phyloP scores from a whole-genome alignment of 2,888 invertebrate species.

The Agelastica alni region DNA sequence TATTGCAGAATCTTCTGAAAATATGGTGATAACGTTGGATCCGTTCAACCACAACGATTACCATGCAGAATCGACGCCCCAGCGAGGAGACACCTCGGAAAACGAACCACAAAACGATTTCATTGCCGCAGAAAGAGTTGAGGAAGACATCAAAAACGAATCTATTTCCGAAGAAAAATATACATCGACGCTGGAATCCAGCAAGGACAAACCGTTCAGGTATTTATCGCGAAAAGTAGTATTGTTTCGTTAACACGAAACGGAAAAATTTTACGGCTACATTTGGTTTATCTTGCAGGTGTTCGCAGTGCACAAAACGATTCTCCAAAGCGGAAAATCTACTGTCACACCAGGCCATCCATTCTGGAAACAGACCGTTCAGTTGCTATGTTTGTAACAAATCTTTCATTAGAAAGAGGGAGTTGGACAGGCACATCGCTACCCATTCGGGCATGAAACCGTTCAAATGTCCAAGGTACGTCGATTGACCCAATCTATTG shows the following conservation, averaged over 20 bases:
- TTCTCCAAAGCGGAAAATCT: conserved; percentile 47
- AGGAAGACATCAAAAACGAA: conserved; percentile 21
- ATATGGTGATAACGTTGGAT: conserved; percentile 66
- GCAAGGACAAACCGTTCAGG: conserved; percentile 19
- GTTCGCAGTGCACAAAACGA: conserved; percentile 36
- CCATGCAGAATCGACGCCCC: conserved; percentile 39
- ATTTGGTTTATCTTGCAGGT: too few species aligned
- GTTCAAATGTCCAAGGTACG: conserved; percentile 64
- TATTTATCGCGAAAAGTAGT: too few species aligned
- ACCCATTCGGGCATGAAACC: conserved; percentile 71
- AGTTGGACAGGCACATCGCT: conserved; percentile 69
- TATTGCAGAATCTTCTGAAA: conserved; percentile 50
- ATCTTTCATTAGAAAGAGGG: conserved; percentile 70
- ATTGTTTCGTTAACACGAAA: too few species aligned
- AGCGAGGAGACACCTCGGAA: conserved; percentile 38
- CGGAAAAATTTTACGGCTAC: not conserved
- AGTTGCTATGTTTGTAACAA: conserved; percentile 70
- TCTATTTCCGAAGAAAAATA: not conserved
- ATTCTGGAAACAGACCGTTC: conserved; percentile 55
- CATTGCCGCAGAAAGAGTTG: conserved; percentile 9
- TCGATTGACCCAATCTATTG: too few species aligned
- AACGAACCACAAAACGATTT: conserved; percentile 33
- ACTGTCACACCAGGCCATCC: conserved; percentile 42
- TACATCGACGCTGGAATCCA: not conserved
- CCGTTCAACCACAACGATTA: conserved; percentile 60